Percentiles rank a stretch among this genome's conserved stretches.
Evolutionary conservation across 2,797 vertebrate genomes (phyloP).

Genomic region (Acanthornis magna): DNA sequence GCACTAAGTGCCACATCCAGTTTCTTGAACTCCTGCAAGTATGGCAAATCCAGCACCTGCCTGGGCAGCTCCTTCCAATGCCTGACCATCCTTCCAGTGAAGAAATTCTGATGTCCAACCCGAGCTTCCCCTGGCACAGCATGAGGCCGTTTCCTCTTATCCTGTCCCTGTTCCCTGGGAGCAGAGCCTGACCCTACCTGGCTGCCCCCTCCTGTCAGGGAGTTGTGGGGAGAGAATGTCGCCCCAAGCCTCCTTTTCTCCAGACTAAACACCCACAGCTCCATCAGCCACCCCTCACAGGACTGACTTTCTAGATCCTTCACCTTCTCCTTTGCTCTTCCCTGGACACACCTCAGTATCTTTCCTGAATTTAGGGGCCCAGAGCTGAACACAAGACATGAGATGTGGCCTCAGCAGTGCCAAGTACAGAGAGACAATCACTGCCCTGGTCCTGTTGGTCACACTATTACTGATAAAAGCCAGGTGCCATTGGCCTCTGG

Average conservation of each 20-base stretch:
- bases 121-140: background rate
- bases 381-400: background rate
- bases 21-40: background rate
- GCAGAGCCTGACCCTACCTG: background rate
- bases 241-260: background rate
- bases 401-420: background rate
- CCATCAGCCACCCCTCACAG: background rate
- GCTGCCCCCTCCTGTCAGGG: background rate
- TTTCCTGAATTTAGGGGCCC: background rate
- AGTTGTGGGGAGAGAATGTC: background rate
- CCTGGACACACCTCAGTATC: background rate
- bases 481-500: background rate
- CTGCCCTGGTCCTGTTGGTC: background rate
- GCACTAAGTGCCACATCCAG: background rate
- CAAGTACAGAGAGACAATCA: background rate
- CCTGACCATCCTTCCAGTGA: background rate
- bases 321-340: background rate
- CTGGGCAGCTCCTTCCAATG: background rate
- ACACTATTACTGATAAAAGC: background rate
- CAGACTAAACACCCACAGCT: background rate
- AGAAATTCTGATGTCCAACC: background rate
- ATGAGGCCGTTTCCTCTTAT: fast-evolving
- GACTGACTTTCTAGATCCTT: background rate
- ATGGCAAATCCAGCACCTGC: background rate
- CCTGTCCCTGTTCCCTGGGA: background rate